phyloP scores from a whole-genome alignment of 2,888 invertebrate species.

The Hetaerina titia region DNA sequence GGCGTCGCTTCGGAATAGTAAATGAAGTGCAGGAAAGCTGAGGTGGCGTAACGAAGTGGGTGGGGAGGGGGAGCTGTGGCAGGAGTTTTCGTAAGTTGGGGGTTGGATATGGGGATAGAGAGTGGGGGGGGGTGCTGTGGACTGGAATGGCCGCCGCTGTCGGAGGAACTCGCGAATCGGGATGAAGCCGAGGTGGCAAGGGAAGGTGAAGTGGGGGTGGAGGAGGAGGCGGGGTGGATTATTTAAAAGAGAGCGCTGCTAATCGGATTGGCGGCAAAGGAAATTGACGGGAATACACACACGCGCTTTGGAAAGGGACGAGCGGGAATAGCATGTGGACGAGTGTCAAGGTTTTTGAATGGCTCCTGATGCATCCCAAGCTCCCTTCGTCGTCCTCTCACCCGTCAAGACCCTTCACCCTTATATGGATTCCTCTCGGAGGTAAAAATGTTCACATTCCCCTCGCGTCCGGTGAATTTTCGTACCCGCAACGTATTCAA shows the following conservation, averaged over 20 bases:
- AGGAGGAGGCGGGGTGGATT: neutral
- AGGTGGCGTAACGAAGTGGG: neutral
- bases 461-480: neutral
- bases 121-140: neutral
- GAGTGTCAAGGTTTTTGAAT: neutral
- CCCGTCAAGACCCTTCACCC: too few relatives aligned
- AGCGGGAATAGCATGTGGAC: neutral
- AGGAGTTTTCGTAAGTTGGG: neutral
- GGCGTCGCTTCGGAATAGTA: neutral
- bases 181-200: too few relatives aligned
- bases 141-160: neutral
- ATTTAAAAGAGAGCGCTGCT: neutral
- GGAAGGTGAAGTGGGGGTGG: neutral
- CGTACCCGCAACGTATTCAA: neutral
- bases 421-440: too few relatives aligned
- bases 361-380: neutral
- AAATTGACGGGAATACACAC: neutral
- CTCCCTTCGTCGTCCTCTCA: neutral
- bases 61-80: too few relatives aligned
- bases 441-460: too few relatives aligned
- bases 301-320: neutral
- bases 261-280: neutral
- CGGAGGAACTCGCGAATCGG: neutral
- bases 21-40: neutral
- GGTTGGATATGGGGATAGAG: neutral